Conservation (phyloP, 2,888 invertebrate genomes). For the Prenolepis imparis region DNA sequence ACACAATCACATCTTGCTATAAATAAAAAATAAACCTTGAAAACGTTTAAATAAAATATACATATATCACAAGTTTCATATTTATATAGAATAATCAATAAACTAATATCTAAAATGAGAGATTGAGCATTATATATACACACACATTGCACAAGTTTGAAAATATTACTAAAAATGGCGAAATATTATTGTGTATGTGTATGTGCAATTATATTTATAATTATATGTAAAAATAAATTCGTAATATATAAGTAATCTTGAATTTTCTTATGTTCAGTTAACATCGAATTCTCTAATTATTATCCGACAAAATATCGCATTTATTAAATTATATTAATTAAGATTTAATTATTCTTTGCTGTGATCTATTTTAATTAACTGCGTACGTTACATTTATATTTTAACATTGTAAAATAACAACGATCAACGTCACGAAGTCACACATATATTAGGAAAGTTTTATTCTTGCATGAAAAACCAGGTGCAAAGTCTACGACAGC, state of each 20-base stretch:
- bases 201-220: not conserved
- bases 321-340: constrained; percentile 5
- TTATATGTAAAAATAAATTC: not conserved
- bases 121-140: not conserved
- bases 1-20: not conserved
- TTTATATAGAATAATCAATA: too few species aligned
- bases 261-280: not conserved
- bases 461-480: not conserved
- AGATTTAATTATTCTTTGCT: not conserved
- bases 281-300: constrained; percentile 5
- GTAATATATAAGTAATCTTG: too few species aligned
- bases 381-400: not conserved
- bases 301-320: not conserved
- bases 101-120: too few species aligned
- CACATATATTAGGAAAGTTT: not conserved
- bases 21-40: not conserved
- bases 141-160: not conserved
- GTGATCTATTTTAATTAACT: not conserved
- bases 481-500: not conserved
- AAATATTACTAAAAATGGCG: not conserved
- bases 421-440: not conserved
- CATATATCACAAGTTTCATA: too few species aligned
- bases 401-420: too few species aligned
- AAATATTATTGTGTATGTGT: not conserved
- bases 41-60: not conserved